Evolutionary conservation across 37 sponge, comb jelly and placozoan species (phyloP).

Genomic region (Crambe crambe): DNA sequence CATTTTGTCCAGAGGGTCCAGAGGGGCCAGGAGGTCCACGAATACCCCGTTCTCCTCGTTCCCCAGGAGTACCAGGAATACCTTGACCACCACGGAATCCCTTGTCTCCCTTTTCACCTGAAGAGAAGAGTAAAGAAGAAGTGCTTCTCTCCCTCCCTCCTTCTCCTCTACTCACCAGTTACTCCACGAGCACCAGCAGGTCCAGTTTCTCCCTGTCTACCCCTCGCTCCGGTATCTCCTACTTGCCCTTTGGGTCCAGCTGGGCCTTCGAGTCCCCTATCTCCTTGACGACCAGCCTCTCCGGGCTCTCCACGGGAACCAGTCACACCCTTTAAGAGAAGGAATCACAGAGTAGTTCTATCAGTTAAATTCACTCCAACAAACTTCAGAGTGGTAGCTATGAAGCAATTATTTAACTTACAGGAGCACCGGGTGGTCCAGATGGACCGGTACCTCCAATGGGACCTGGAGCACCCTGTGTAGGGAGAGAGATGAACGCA

Average conservation of each 20-base stretch:
- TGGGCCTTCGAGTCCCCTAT: slow-evolving; percentile 17
- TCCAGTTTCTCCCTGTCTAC: slow-evolving; percentile 26
- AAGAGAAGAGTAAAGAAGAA: not conserved
- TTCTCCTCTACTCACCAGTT: no score
- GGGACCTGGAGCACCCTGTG: slow-evolving; percentile 33
- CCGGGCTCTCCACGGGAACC: slow-evolving; percentile 55
- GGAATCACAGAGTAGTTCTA: not conserved
- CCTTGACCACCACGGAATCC: slow-evolving; percentile 43
- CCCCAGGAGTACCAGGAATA: slow-evolving; percentile 15
- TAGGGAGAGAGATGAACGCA: not conserved
- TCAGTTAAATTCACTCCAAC: not conserved
- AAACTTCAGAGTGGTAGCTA: not conserved
- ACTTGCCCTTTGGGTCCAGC: slow-evolving; percentile 3
- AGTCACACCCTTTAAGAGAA: slow-evolving; percentile 30
- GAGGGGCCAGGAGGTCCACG: slow-evolving; percentile 47
- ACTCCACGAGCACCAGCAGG: slow-evolving; percentile 11
- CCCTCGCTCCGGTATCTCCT: slow-evolving; percentile 8
- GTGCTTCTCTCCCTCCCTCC: no score
- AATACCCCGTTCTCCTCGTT: slow-evolving; percentile 23
- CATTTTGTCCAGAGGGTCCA: slow-evolving; percentile 54
- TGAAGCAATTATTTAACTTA: not conserved
- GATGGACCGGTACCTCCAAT: slow-evolving; percentile 40
- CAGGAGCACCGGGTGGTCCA: slow-evolving; percentile 54
- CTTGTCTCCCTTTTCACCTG: slow-evolving; percentile 49
- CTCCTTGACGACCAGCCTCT: slow-evolving; percentile 20